Evolutionary conservation across 2,797 vertebrate genomes (phyloP), one percentile per base, ranked within the genome.

Genomic region (Danio aesculapii): DNA sequence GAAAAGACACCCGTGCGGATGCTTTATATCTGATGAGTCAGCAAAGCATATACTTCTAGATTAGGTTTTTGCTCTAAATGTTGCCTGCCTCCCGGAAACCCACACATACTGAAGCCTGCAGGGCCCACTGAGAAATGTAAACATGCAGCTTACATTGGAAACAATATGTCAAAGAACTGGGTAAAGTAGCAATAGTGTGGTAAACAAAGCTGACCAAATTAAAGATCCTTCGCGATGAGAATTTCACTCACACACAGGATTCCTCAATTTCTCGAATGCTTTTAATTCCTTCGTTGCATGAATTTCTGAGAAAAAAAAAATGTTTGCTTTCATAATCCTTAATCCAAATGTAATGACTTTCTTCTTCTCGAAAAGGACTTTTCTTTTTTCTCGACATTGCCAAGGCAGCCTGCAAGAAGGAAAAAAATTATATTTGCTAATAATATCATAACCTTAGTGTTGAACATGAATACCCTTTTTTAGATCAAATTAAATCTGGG

Each of bases 61-160:
- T 75, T 47, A 70, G 21, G 52, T 69, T 70, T 61, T 3, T 50
- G 64, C 46, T 43, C 11, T 41, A 55, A 77, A 68, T 59, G 41
- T 59, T 73, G 52, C 63, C 52, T 13, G 3, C 43, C 19, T 59
- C 49, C 63, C 39, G 17, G 17, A 55, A 68, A 63, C 47, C 62
- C 69, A 39, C 72, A 62, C 21, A 7, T 58, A 41, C 39, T 41
- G n/a, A 77, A 67, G 47, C 63, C 58, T 69, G 61, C 30, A 67
- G 55, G 57, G 69, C 52, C 53, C 43, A 17, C 30, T 16, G 16
- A 75, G 71, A 78, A 84, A 89, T 87, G 63, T 85, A 83, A 87
- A 91, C 90, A 85, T 82, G 75, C 86, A 50, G 74, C 84, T 88
- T 85, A 86, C 85, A 85, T 87, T 87, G 87, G 87, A 87, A 83